Percentiles rank a stretch among this genome's conserved stretches.
Evolutionary conservation across 2,113 vertebrate genomes (phyloP).

Genomic region (Osmerus eperlanus): DNA sequence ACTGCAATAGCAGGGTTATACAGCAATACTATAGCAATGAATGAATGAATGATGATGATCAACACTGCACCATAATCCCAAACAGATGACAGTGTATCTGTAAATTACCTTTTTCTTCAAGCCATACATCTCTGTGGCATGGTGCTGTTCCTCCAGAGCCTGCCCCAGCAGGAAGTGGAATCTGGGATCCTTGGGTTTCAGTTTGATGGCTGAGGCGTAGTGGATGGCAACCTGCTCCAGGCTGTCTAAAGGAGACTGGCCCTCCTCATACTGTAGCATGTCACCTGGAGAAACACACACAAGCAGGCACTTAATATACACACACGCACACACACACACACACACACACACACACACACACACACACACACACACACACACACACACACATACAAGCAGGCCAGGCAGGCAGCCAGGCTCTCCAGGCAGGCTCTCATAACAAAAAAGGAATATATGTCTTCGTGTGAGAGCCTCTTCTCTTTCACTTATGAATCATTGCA

Average conservation of each 20-base stretch:
- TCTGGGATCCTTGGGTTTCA: constrained; percentile 50
- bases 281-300: constrained; percentile 40
- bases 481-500: constrained; percentile 30
- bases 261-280: constrained; percentile 37
- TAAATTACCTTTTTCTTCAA: constrained; percentile 53
- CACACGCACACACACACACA: too few relatives aligned
- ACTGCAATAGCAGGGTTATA: too few relatives aligned
- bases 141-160: constrained; percentile 61
- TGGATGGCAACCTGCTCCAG: constrained; percentile 56
- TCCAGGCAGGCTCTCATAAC: too few relatives aligned
- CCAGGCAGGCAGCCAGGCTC: too few relatives aligned
- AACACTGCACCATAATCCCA: not conserved
- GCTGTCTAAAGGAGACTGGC: constrained; percentile 47
- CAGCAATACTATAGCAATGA: not conserved
- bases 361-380: not conserved
- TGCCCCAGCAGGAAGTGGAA: constrained; percentile 64
- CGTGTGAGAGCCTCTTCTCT: constrained; percentile 17
- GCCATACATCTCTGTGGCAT: constrained; percentile 56
- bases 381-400: not conserved
- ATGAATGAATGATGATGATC: not conserved
- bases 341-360: not conserved
- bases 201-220: constrained; percentile 64
- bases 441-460: constrained; percentile 1
- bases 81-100: not conserved
- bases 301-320: not conserved